phyloP scores from a whole-genome alignment of 2,113 vertebrate genomes.

The Oreochromis tanganicae region DNA sequence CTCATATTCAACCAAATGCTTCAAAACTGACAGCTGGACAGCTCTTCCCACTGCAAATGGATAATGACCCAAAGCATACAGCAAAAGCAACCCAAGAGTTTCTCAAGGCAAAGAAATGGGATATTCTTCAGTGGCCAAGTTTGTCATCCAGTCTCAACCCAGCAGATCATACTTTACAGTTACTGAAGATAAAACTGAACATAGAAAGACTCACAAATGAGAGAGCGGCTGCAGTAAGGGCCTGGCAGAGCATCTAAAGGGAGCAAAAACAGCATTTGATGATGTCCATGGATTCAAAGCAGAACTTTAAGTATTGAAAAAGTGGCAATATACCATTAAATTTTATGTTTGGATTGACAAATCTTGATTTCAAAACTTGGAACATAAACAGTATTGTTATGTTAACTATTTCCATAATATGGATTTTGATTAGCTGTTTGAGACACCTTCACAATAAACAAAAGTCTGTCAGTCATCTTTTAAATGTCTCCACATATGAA shows the following conservation, averaged over 20 bases:
- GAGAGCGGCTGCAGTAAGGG: background rate
- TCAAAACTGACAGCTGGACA: background rate
- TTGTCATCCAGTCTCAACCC: background rate
- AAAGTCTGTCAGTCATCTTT: constrained; percentile 48
- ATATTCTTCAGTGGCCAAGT: background rate
- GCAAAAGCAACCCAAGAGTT: background rate
- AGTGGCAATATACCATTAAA: background rate
- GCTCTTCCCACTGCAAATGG: background rate
- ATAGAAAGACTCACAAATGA: background rate
- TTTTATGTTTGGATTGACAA: background rate
- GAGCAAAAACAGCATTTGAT: background rate
- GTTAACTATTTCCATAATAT: background rate
- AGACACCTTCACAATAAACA: constrained; percentile 8
- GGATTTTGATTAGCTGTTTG: background rate
- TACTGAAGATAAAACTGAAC: background rate
- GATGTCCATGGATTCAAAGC: background rate
- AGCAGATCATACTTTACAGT: background rate
- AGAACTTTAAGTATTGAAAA: background rate
- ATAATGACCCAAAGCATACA: background rate
- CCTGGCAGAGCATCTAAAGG: background rate
- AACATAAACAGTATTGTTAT: background rate
- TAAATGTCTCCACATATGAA: constrained; percentile 33
- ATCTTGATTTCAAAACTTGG: background rate
- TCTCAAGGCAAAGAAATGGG: background rate
- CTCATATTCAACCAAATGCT: background rate